Evolutionary conservation across 2,888 invertebrate genomes (phyloP).

Genomic region (Keiferia lycopersicella): DNA sequence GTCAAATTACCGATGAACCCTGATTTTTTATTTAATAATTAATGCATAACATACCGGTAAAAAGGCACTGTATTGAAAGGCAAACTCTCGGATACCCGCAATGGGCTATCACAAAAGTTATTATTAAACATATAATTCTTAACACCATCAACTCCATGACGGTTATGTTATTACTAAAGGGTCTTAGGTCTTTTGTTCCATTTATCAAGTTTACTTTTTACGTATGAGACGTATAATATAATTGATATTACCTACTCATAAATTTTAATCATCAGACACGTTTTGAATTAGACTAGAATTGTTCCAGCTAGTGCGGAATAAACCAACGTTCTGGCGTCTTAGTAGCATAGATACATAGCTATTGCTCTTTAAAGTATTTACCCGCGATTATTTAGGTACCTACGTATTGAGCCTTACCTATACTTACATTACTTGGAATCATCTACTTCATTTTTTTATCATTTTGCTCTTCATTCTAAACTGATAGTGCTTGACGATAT

Average conservation of each 20-base stretch:
- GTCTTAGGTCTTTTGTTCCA: not conserved
- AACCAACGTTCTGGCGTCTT: not conserved
- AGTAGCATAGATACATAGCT: not conserved
- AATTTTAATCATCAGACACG: constrained; percentile 1
- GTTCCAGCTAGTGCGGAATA: not conserved
- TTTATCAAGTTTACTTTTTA: not conserved
- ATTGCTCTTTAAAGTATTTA: not conserved
- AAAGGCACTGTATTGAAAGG: constrained; percentile 2
- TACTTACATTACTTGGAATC: no score
- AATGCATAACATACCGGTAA: not conserved
- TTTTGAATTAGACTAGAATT: not conserved
- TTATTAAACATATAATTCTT: not conserved
- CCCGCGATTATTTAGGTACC: not conserved
- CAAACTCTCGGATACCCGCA: not conserved
- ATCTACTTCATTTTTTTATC: no score
- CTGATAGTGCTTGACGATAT: no score
- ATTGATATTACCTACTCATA: no score
- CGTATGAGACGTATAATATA: not conserved
- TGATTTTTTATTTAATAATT: no score
- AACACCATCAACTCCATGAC: constrained; percentile 1
- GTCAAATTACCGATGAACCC: no score
- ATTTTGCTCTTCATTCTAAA: no score
- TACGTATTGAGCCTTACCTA: no score
- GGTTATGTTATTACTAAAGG: not conserved
- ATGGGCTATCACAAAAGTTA: not conserved